Evolutionary conservation across 2,797 vertebrate species (phyloP).

Genomic region (Argentina silus): DNA sequence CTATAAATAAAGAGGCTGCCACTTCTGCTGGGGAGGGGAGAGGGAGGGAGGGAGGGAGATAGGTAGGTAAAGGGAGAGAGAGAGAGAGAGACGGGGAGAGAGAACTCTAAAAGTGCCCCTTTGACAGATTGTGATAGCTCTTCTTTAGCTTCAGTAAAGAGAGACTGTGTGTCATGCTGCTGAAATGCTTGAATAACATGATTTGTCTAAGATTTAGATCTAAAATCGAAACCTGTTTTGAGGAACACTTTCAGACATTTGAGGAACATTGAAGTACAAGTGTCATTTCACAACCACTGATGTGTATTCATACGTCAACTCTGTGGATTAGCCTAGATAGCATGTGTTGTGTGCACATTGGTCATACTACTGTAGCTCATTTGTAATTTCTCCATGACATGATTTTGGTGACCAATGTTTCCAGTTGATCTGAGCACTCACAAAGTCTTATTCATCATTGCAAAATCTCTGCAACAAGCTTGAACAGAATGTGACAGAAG

Average conservation of each 20-base stretch:
- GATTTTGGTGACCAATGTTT: too few species aligned
- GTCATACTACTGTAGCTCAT: neutral
- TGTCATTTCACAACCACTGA: conserved; percentile 48
- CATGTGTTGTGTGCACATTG: conserved; percentile 6
- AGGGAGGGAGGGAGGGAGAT: conserved; percentile 18
- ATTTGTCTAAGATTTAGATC: too few species aligned
- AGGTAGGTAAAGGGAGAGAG: conserved; percentile 10
- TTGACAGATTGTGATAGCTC: too few species aligned
- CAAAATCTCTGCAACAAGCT: too few species aligned
- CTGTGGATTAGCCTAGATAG: conserved; percentile 31
- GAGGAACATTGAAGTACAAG: conserved; percentile 26
- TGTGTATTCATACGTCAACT: conserved; percentile 14
- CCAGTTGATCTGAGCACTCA: too few species aligned
- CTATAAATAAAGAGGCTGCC: conserved; percentile 76
- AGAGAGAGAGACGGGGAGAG: neutral
- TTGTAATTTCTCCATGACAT: neutral
- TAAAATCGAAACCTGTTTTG: neutral
- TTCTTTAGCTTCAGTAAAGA: too few species aligned
- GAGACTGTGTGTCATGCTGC: neutral
- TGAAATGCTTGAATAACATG: neutral
- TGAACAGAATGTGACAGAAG: neutral
- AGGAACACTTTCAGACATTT: conserved; percentile 2
- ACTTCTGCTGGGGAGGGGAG: conserved; percentile 49
- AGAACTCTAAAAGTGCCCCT: neutral
- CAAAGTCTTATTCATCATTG: too few species aligned